Evolutionary conservation across 2,888 invertebrate genomes (phyloP), one percentile per base, ranked within the genome.

Genomic region (Suillia variegata): DNA sequence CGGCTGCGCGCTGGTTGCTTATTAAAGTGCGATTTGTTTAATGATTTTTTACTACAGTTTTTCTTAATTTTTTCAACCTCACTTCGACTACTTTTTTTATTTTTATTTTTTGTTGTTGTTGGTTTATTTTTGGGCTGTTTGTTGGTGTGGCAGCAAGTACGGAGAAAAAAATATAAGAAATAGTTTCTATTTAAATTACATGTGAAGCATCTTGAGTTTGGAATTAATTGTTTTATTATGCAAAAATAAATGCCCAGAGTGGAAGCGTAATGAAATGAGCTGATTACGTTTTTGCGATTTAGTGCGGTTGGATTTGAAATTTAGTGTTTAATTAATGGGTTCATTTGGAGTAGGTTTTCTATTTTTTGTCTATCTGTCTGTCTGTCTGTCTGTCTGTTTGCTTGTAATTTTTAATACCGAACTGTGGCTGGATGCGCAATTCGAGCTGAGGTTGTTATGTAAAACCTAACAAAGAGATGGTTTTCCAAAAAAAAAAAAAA

Each of bases 1-100:
- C 10, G 18, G 18, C 18, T 8, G n/a, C 20, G 15, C 50, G 12
- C 47, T 49, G 62, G 65, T 57, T 69, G 70, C 74, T 69, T 76
- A 73, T 76, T 75, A 75, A 76, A 74, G 75, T 76, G 75, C 76
- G 77, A 78, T 78, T 78, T 77, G 75, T 77, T 76, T 76, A 76
- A 73, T 75, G 73, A 74, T 74, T 77, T 77, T 76, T 68, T 64
- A 73, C 68, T 68, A 67, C 67, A 69, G 66, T 48, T 50, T 38
- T 31, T 2, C 33, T 49, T 15, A 5, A 15, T 21, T 18, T 21
- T 5, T 18, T 5, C 42, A 5, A 10, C 42, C 17, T 13, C 6
- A 42, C 17, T 42, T 31, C 31, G 12, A 31, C 31, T 31, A 12
- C 31, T n/a, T 26, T 26, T 5, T 26, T 26, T 26, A 26, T 26